phyloP scores from a whole-genome alignment of 2,113 vertebrate species.

The Perca schrenkii region DNA sequence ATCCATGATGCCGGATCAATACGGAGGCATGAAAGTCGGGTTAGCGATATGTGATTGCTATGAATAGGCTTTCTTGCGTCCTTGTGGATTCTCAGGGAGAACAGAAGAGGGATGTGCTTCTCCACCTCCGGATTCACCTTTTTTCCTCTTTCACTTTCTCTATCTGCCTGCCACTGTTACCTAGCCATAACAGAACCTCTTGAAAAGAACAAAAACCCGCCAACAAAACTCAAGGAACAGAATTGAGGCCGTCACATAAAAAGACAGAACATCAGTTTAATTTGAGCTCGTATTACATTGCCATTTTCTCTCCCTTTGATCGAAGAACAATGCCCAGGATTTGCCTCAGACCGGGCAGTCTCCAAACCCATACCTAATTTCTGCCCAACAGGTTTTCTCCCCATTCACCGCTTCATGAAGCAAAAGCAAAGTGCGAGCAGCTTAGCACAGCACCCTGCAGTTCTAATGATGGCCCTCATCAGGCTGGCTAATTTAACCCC shows the following conservation, averaged over 20 bases:
- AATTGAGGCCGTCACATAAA: conserved; percentile 69
- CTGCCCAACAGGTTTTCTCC: conserved; percentile 64
- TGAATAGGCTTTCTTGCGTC: conserved; percentile 35
- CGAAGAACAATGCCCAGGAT: conserved; percentile 67
- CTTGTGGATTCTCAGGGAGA: conserved; percentile 41
- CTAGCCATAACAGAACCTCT: conserved; percentile 31
- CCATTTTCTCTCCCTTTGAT: conserved; percentile 70
- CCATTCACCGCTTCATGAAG: conserved; percentile 20
- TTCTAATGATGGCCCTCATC: conserved; percentile 68
- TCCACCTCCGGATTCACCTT: not conserved
- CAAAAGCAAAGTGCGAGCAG: conserved; percentile 18
- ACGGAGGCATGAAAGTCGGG: conserved; percentile 20
- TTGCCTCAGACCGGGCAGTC: conserved; percentile 44
- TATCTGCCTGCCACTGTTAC: conserved; percentile 29
- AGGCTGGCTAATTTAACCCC: conserved; percentile 68
- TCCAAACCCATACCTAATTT: conserved; percentile 48
- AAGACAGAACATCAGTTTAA: conserved; percentile 69
- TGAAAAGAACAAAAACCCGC: conserved; percentile 8
- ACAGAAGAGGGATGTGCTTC: conserved; percentile 1
- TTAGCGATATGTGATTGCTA: conserved; percentile 37
- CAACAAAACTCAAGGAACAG: conserved; percentile 64
- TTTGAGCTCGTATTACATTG: conserved; percentile 67
- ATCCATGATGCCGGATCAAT: conserved; percentile 57
- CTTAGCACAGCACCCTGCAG: conserved; percentile 32
- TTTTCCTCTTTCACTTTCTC: not conserved